Conservation (phyloP, 2,113 vertebrate genomes). For the Sinocyclocheilus maitianheensis region DNA sequence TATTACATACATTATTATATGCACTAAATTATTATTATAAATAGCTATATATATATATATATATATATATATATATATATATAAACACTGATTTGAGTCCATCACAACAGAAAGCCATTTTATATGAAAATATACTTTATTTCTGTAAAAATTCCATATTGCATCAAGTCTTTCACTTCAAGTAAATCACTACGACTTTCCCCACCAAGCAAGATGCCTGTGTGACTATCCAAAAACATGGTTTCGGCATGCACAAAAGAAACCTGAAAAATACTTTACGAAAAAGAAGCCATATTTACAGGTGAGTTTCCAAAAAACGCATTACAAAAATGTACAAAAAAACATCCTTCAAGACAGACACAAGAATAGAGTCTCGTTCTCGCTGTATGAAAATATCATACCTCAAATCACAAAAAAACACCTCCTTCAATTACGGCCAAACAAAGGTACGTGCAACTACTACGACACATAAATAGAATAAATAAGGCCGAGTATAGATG, state of each 20-base stretch:
- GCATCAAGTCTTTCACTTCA: constrained; percentile 65
- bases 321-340: constrained; percentile 61
- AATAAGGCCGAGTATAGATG: constrained; percentile 79
- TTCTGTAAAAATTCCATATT: constrained; percentile 77
- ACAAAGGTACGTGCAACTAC: constrained; percentile 51
- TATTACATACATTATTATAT: too few species aligned
- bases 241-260: constrained; percentile 70
- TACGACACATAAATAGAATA: constrained; percentile 67
- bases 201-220: constrained; percentile 46
- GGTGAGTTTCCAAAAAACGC: constrained; percentile 59
- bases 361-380: constrained; percentile 46
- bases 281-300: constrained; percentile 73
- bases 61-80: too few species aligned
- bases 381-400: constrained; percentile 65
- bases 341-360: constrained; percentile 39
- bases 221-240: constrained; percentile 56
- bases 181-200: constrained; percentile 34
- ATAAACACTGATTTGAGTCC: too few species aligned
- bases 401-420: constrained; percentile 53
- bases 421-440: neutral
- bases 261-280: constrained; percentile 62
- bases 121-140: constrained; percentile 84
- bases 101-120: constrained; percentile 47
- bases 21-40: too few species aligned
- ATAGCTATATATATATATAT: too few species aligned